Percentiles rank a stretch among this genome's conserved stretches.
Conservation (phyloP, 2,113 vertebrate genomes). For the Penelope pileata region DNA sequence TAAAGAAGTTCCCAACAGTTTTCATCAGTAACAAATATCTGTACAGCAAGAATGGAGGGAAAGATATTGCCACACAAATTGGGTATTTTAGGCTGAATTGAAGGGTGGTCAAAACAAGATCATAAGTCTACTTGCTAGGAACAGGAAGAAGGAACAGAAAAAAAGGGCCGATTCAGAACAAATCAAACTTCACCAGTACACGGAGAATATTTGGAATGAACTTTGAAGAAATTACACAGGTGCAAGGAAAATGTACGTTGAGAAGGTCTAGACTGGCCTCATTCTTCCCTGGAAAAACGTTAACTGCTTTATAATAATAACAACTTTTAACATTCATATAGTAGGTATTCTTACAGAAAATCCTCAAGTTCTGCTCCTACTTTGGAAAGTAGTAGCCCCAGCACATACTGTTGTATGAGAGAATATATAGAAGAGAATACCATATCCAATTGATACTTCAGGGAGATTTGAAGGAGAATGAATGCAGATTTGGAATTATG, state of each 20-base stretch:
- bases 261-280: background rate
- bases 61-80: background rate
- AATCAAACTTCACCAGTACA: background rate
- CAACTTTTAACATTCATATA: background rate
- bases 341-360: background rate
- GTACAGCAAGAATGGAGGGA: background rate
- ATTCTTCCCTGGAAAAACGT: background rate
- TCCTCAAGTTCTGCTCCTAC: background rate
- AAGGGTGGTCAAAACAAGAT: background rate
- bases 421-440: slow-evolving; percentile 17
- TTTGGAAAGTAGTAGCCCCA: background rate
- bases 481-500: slow-evolving; percentile 1
- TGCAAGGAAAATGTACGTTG: background rate
- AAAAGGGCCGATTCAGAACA: background rate
- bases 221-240: background rate
- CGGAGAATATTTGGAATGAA: background rate
- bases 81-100: background rate
- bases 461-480: slow-evolving; percentile 38
- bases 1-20: background rate
- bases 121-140: background rate
- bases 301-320: background rate
- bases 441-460: slow-evolving; percentile 26
- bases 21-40: background rate
- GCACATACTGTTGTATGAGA: background rate
- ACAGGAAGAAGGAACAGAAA: background rate